Evolutionary conservation across 2,888 invertebrate genomes (phyloP).

Genomic region (Augiades crinisus): DNA sequence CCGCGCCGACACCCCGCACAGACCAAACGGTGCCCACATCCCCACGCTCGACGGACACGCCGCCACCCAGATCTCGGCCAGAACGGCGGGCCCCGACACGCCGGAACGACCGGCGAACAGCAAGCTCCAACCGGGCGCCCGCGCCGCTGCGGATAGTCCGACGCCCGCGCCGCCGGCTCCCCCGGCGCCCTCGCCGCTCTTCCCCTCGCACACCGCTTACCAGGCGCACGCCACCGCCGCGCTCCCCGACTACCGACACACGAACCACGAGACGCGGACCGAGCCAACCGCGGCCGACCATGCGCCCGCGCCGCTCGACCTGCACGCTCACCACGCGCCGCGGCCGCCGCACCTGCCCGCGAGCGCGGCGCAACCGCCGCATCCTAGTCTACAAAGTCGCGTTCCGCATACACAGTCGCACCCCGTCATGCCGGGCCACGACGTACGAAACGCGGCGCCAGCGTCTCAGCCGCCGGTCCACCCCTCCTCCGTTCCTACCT

Average conservation of each 20-base stretch:
- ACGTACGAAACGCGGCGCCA: constrained; percentile 51
- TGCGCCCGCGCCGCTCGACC: constrained; percentile 62
- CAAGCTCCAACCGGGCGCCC: constrained; percentile 70
- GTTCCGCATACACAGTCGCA: constrained; percentile 56
- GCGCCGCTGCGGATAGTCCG: constrained; percentile 72
- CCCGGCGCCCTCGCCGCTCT: constrained; percentile 66
- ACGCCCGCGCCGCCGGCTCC: constrained; percentile 73
- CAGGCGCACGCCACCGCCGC: constrained; percentile 74
- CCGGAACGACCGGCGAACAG: constrained; percentile 71
- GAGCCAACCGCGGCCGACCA: constrained; percentile 52
- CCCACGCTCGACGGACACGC: constrained; percentile 70
- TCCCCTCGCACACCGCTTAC: constrained; percentile 72
- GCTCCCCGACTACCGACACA: constrained; percentile 73
- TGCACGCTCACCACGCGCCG: constrained; percentile 60
- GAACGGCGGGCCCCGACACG: constrained; percentile 67
- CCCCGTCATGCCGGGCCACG: constrained; percentile 60
- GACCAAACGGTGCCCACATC: constrained; percentile 67
- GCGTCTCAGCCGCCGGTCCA: constrained; percentile 38
- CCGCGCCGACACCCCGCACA: constrained; percentile 73
- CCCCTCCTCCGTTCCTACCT: constrained; percentile 64
- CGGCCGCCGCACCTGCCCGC: constrained; percentile 42
- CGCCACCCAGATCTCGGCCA: constrained; percentile 68
- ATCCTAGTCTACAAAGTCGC: constrained; percentile 57
- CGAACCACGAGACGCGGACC: constrained; percentile 81
- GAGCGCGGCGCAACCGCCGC: constrained; percentile 41